Evolutionary conservation across 2,113 vertebrate genomes (phyloP), one percentile per base, ranked within the genome.

Genomic region (Ceyx melanurus): DNA sequence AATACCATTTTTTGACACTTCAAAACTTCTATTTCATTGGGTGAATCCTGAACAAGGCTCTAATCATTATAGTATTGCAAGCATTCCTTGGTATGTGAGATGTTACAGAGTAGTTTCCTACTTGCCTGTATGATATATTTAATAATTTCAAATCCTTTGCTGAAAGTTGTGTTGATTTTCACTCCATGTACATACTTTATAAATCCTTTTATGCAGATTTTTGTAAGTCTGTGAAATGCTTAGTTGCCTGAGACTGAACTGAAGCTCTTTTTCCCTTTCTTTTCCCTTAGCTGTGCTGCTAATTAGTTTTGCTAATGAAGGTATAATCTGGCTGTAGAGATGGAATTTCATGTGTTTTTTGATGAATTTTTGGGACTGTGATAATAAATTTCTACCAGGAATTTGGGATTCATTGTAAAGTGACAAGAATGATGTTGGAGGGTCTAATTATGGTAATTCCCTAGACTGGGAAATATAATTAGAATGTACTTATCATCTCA

Each of bases 381-480:
- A 46, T 82, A 79, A 89, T 72, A 64, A 79, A 29, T 2, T 82
- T 82, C 58, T 75, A 60, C n/a, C 18, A 76, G 37, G 42, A 92
- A 71, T 75, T 87, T 86, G 67, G 21, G 50, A 86, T 80, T 76
- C n/a, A 25, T 75, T 35, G 48, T 89, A 70, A 85, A 90, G 31
- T 82, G 64, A 90, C 53, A 68, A 91, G 83, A 92, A 92, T 64
- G 5, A 72, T 80, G 4, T 88, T 60, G 72, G 48, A 76, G 51
- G 37, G 46, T 46, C 61, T 86, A 80, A 93, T 93, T 90, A 83
- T n/a, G 17, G 81, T 92, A 68, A 90, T 90, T 67, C 48, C 29
- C 72, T 92, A 89, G 37, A 64, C 35, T 88, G 10, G 48, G 57
- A 89, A 90, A 94, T 48, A 74, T 85, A 94, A 88, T 76, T 95